Evolutionary conservation across 2,888 invertebrate species (phyloP).

Genomic region (Entomobrya proxima): DNA sequence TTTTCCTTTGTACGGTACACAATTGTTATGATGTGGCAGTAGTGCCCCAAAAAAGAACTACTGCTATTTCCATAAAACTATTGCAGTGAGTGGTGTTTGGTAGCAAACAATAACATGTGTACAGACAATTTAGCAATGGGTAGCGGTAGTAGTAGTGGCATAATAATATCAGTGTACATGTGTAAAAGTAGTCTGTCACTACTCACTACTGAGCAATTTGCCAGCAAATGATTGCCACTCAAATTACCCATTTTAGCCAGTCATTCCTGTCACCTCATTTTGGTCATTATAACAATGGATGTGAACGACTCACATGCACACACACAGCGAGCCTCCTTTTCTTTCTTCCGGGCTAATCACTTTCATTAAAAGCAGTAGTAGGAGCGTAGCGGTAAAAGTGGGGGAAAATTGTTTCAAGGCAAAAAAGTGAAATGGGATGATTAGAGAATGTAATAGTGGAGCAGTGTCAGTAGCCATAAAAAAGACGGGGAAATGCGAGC

Average conservation of each 20-base stretch:
- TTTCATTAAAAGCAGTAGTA: slow-evolving; percentile 49
- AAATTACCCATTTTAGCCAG: slow-evolving; percentile 59
- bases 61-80: neutral
- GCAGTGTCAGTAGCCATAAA: neutral
- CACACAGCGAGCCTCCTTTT: neutral
- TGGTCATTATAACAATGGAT: slow-evolving; percentile 20
- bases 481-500: neutral
- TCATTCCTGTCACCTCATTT: slow-evolving; percentile 65
- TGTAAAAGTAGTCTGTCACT: neutral
- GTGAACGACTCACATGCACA: neutral
- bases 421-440: neutral
- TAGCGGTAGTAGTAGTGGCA: neutral
- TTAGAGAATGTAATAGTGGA: neutral
- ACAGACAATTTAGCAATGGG: too few species aligned
- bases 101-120: neutral
- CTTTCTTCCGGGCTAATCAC: slow-evolving; percentile 55
- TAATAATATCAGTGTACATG: neutral
- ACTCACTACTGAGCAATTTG: slow-evolving; percentile 43
- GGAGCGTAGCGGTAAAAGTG: neutral
- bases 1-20: neutral
- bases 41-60: neutral
- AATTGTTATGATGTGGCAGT: neutral
- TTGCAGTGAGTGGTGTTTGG: neutral
- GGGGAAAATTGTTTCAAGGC: slow-evolving; percentile 22
- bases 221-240: slow-evolving; percentile 60